Conservation (phyloP, 2,113 vertebrate species). For the Anarhynchus alexandrinus region DNA sequence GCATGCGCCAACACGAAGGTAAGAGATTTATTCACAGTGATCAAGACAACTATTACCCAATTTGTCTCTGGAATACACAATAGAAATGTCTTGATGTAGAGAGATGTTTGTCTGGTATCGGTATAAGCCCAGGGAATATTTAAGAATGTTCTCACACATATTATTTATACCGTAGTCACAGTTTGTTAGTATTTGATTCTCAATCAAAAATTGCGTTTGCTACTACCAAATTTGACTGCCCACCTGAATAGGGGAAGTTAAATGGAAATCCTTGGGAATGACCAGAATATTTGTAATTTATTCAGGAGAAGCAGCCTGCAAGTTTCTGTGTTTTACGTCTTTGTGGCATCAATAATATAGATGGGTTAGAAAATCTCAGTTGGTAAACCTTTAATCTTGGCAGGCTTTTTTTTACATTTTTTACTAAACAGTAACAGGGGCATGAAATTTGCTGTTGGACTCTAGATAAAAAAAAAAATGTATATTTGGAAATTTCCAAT, state of each 20-base stretch:
- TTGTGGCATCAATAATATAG: background rate
- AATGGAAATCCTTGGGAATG: background rate
- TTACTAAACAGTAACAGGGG: background rate
- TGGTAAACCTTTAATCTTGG: background rate
- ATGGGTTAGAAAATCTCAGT: background rate
- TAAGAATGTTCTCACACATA: background rate
- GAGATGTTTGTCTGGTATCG: background rate
- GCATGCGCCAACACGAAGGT: constrained; percentile 93
- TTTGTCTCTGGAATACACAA: background rate
- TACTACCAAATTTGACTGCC: background rate
- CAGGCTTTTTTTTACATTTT: background rate
- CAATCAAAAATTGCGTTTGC: background rate
- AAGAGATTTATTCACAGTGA: background rate
- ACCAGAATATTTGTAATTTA: background rate
- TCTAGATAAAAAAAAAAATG: background rate
- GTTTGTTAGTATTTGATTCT: background rate
- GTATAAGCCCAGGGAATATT: background rate
- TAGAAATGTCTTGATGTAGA: background rate
- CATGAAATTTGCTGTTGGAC: background rate
- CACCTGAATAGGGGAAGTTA: background rate
- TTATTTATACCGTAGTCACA: background rate
- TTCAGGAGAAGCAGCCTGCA: background rate
- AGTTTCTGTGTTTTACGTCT: background rate
- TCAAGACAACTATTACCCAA: accelerated
- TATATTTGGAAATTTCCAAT: background rate